Evolutionary conservation across 2,113 vertebrate genomes (phyloP), one percentile per base, ranked within the genome.

Genomic region (Entomyzon cyanotis): DNA sequence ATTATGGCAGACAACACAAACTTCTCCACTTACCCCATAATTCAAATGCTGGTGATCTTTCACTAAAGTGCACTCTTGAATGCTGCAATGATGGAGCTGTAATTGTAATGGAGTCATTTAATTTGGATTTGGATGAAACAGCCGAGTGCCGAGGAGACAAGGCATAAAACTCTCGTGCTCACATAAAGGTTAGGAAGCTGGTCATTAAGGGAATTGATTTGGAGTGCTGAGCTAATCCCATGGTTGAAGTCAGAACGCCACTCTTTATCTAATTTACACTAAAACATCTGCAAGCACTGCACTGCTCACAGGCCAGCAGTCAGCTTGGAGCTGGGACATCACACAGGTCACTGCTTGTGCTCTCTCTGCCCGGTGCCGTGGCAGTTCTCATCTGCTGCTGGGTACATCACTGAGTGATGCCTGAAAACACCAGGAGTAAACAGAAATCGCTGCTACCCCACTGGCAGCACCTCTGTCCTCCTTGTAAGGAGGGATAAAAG

Each of bases 91-190:
- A 94, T 85, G 27, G 86, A 91, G 85, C 90, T 85, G 65, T 95
- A 90, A 86, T 74, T 75, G 71, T 91, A 94, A 96, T 46, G 89
- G 95, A 96, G 79, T 58, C 33, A 64, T 94, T 96, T 96, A 84
- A 95, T 95, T 97, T 94, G 89, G 91, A 95, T 84, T 16, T 30
- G 92, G 90, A 95, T 69, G 85, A 89, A 94, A 76, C 24, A 33
- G 25, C 35, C 17, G 7, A 76, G 75, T 33, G 50, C 0, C 0
- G 35, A 17, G 55, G 74, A 58, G 79, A 35, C 89, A 68, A 67
- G 58, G 65, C 79, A 71, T 67, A 84, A 91, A 93, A 62, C 89
- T 11, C 13, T 35, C 6, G 44, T n/a, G 33, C 70, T 82, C 67
- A 11, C 33, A 23, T 37, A 74, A 89, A 84, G 83, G 76, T 94